Base-by-base conservation (phyloP, 2,888 invertebrate genomes). In the Sphaerophoria rueppellii region DNA sequence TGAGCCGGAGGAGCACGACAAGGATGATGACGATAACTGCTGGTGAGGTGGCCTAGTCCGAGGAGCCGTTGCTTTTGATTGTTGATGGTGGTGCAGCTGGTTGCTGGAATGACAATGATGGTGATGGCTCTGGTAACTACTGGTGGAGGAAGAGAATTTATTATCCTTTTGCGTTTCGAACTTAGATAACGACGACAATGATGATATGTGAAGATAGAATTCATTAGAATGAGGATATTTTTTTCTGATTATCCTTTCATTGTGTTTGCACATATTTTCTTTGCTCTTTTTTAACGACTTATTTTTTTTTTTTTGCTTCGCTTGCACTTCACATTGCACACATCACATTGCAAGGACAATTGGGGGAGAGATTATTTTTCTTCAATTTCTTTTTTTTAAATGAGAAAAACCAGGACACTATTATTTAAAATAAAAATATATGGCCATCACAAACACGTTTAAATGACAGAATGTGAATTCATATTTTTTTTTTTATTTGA, bases 231-330 rank as follows among this genome's bases (percentile, higher is more conserved):
- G 70, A 43, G 81, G 77, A 73, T 73, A 73, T 60, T 76, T 77
- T 65, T 85, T 73, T 72, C 73, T 50, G 46, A 85, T 85, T 77
- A 81, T 77, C 76, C 81, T 77, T 77, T 81, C 85, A 85, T 85
- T 81, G 35, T 85, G 81, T 81, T 85, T 81, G 76, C 85, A 85
- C 85, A 85, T 77, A 72, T 83, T 61, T 70, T 70, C 70, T 70
- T 55, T 57, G 34, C 43, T 46, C 58, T 71, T 57, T 63, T 70
- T 58, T 57, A 24, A 24, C 37, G 4, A 43, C n/a, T 50, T 52
- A 34, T 52, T 60, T 71, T n/a, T 55, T 50, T 69, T 37, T 50
- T 55, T 77, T 32, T 14, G 24, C 40, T 48, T 60, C 40, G 46
- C 46, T 46, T 34, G 37, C 71, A 65, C 46, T 11, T 58, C 52